Evolutionary conservation across 2,113 vertebrate species (phyloP).

Genomic region (Hypanus sabinus): DNA sequence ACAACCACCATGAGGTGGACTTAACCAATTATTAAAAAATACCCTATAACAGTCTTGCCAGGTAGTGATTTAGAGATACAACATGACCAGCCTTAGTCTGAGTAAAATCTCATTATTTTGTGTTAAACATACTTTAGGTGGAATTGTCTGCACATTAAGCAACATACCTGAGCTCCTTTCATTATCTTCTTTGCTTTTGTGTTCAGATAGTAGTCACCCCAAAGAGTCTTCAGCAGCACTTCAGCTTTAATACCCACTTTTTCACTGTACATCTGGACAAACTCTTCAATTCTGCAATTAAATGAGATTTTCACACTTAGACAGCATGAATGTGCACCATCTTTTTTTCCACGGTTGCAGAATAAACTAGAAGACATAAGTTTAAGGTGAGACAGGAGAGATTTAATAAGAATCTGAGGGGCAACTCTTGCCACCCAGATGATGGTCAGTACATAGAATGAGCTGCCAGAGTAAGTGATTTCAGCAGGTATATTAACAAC

Average conservation of each 20-base stretch:
- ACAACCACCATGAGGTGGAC: background rate
- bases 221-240: slow-evolving; percentile 82
- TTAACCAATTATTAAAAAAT: background rate
- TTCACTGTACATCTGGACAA: slow-evolving; percentile 82
- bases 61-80: background rate
- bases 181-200: slow-evolving; percentile 89
- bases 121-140: background rate
- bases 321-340: too few species aligned
- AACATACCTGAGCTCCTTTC: slow-evolving; percentile 83
- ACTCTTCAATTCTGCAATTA: slow-evolving; percentile 75
- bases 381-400: too few species aligned
- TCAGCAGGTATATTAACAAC: too few species aligned
- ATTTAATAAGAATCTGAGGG: too few species aligned
- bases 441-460: too few species aligned
- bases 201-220: slow-evolving; percentile 92
- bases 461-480: too few species aligned
- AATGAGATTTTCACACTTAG: slow-evolving; percentile 29
- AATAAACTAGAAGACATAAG: too few species aligned
- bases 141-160: background rate
- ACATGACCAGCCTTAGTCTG: background rate
- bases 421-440: too few species aligned
- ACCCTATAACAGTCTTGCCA: background rate
- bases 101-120: background rate
- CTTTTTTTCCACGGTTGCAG: too few species aligned
- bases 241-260: slow-evolving; percentile 76